These are phyloP conservation scores for Dascyllus trimaculatus DNA, from an alignment of 2,113 vertebrate genomes.

Conservation along the genomic window DNA sequence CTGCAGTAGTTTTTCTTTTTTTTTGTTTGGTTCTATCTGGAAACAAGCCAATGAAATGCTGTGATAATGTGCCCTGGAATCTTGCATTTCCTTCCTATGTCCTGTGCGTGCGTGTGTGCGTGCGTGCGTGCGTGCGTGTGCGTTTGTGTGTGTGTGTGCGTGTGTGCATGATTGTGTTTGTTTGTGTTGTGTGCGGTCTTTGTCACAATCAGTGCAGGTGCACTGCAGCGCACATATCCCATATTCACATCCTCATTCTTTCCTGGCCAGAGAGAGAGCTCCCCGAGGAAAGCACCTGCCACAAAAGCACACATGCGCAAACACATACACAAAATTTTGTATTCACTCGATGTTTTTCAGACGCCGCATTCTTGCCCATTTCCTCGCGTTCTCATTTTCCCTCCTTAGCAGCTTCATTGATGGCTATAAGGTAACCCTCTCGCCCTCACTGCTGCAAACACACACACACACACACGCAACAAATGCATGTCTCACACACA, in stretches of 20 bases:
- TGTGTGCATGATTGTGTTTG: slow-evolving; percentile 32
- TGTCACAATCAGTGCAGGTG: slow-evolving; percentile 79
- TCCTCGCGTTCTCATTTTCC: slow-evolving; percentile 29
- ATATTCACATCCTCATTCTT: slow-evolving; percentile 86
- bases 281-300: slow-evolving; percentile 82
- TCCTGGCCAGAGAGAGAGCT: slow-evolving; percentile 67
- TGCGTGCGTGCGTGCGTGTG: slow-evolving; percentile 23
- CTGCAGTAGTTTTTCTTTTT: neutral
- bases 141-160: neutral
- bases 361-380: slow-evolving; percentile 12
- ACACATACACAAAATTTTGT: slow-evolving; percentile 16
- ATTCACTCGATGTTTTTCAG: slow-evolving; percentile 8
- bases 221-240: slow-evolving; percentile 71
- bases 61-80: slow-evolving; percentile 66
- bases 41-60: slow-evolving; percentile 27
- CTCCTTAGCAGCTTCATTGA: slow-evolving; percentile 25
- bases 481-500: neutral
- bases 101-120: slow-evolving; percentile 5
- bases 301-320: slow-evolving; percentile 34
- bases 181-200: slow-evolving; percentile 51
- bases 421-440: slow-evolving; percentile 10
- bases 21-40: slow-evolving; percentile 9
- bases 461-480: too few relatives aligned
- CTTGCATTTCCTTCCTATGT: slow-evolving; percentile 70
- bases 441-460: slow-evolving; percentile 8